Percentiles rank a stretch among this genome's conserved stretches.
Evolutionary conservation across 2,113 vertebrate genomes (phyloP).

Genomic region (Malurus melanocephalus): DNA sequence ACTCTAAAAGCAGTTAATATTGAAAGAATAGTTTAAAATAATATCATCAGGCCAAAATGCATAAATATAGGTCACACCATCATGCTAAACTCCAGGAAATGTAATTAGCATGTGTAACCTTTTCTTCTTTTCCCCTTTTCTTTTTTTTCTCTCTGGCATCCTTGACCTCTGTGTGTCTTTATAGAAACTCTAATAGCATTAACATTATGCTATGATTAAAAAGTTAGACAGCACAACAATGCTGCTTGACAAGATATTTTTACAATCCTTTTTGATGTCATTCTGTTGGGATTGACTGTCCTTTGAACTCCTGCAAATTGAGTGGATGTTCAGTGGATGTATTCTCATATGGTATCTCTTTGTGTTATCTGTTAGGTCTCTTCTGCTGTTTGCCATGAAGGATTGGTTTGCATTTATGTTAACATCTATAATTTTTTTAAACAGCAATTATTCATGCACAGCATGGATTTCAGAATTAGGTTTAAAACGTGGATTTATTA

Average conservation of each 20-base stretch:
- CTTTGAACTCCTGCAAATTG: conserved; percentile 71
- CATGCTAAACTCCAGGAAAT: conserved; percentile 60
- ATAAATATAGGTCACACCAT: conserved; percentile 46
- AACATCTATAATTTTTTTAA: conserved; percentile 53
- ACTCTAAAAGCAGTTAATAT: not conserved
- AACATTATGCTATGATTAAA: conserved; percentile 71
- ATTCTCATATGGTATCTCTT: conserved; percentile 33
- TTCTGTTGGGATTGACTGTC: conserved; percentile 79
- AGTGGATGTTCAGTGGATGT: conserved; percentile 36
- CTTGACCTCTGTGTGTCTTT: conserved; percentile 67
- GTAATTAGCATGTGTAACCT: conserved; percentile 58
- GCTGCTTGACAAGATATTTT: conserved; percentile 69
- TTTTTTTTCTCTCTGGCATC: conserved; percentile 30
- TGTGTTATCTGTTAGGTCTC: conserved; percentile 27
- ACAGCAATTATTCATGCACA: conserved; percentile 38
- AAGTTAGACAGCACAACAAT: conserved; percentile 69
- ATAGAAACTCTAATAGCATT: conserved; percentile 69
- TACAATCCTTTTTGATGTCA: conserved; percentile 72
- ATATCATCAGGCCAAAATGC: conserved; percentile 4
- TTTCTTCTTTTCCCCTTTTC: conserved; percentile 11
- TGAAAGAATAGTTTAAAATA: conserved; percentile 50
- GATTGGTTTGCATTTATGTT: conserved; percentile 41
- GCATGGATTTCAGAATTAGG: conserved; percentile 22
- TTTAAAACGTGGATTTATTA: conserved; percentile 26
- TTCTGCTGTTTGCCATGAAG: conserved; percentile 44